These are phyloP conservation scores for Shinisaurus crocodilurus DNA, from an alignment of 2,113 vertebrate species.

Conservation along the genomic window DNA sequence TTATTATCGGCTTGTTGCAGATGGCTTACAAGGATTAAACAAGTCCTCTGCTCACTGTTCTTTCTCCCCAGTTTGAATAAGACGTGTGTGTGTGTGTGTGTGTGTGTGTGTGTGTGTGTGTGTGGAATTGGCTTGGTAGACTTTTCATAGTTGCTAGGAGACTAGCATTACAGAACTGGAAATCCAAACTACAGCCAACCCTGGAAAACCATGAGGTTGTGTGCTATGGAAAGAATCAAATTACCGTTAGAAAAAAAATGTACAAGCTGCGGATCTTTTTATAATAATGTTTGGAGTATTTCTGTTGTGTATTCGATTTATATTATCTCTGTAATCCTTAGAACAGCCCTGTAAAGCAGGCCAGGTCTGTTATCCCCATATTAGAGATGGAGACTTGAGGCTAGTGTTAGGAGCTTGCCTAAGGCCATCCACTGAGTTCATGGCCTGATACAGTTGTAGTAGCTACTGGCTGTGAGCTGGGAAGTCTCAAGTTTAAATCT, in stretches of 20 bases:
- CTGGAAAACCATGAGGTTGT: not conserved
- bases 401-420: not conserved
- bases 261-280: not conserved
- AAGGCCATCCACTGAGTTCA: not conserved
- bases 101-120: not conserved
- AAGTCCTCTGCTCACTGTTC: not conserved
- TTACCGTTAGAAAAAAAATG: not conserved
- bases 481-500: not conserved
- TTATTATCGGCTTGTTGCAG: not conserved
- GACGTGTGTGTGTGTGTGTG: not conserved
- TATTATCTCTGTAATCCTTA: not conserved
- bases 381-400: not conserved
- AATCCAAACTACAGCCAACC: constrained; percentile 8
- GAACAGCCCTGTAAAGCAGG: not conserved
- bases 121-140: not conserved
- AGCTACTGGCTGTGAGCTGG: not conserved
- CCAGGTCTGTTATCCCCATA: not conserved
- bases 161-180: not conserved
- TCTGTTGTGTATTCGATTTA: too few relatives aligned
- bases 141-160: constrained; percentile 32
- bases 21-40: not conserved
- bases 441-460: not conserved
- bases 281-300: not conserved
- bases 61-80: not conserved
- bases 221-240: not conserved